Evolutionary conservation across 2,113 vertebrate species (phyloP).

Genomic region (Petrocephalus microphthalmus): DNA sequence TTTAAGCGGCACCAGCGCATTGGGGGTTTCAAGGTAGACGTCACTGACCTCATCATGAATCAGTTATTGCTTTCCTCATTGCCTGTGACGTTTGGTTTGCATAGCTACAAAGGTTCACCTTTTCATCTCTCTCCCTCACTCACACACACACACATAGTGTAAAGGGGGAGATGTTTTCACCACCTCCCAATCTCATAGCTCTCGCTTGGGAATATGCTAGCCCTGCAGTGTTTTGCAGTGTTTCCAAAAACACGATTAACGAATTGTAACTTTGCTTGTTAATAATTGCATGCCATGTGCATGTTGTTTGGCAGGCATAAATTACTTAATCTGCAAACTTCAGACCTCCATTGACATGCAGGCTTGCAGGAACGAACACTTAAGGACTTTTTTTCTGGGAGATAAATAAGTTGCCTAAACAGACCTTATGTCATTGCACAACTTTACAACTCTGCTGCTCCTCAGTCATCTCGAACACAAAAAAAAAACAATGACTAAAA

Average conservation of each 20-base stretch:
- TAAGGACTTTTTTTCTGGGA: background rate
- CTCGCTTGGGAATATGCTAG: background rate
- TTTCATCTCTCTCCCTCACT: background rate
- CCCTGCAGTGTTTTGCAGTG: background rate
- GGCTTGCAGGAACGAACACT: background rate
- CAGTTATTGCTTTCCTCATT: background rate
- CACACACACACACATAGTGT: too few relatives aligned
- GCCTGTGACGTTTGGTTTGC: background rate
- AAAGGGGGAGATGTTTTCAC: background rate
- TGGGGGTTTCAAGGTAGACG: slow-evolving; percentile 79
- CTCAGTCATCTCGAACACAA: background rate
- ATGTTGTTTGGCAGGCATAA: background rate
- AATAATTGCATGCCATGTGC: background rate
- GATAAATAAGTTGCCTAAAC: background rate
- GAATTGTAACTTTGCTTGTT: background rate
- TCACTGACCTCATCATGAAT: background rate
- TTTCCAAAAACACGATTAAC: background rate
- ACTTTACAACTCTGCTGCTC: background rate
- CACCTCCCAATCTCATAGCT: background rate
- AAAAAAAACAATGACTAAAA: background rate
- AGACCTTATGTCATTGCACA: background rate
- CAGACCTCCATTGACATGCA: background rate
- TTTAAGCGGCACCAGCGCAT: slow-evolving; percentile 83
- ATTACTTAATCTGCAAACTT: background rate
- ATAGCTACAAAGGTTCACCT: background rate